These are phyloP conservation scores for Xanthostigma xanthostigma DNA, from an alignment of 2,888 invertebrate genomes.

Conservation along the genomic window DNA sequence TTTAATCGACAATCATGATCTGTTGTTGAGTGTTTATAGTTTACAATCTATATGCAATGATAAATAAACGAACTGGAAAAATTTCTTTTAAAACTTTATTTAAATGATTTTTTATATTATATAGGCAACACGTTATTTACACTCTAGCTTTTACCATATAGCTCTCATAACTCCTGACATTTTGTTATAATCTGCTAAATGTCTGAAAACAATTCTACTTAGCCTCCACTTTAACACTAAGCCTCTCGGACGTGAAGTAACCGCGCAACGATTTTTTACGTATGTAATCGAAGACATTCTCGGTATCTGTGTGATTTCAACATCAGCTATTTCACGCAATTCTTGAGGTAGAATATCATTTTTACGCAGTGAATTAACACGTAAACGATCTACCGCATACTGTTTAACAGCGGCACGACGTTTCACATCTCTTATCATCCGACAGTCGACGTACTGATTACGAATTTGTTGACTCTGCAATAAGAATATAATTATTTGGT, in stretches of 20 bases:
- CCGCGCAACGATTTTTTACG: slow-evolving; percentile 61
- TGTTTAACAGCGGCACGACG: slow-evolving; percentile 60
- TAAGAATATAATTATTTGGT: neutral
- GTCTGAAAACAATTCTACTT: slow-evolving; percentile 81
- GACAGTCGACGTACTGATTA: slow-evolving; percentile 65
- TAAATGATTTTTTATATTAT: neutral
- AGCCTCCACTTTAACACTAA: slow-evolving; percentile 68
- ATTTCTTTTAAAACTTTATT: neutral
- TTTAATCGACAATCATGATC: too few species aligned
- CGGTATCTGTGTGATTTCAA: slow-evolving; percentile 61
- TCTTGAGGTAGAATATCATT: slow-evolving; percentile 75
- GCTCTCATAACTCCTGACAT: slow-evolving; percentile 83
- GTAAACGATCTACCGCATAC: slow-evolving; percentile 58
- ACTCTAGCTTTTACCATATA: slow-evolving; percentile 53
- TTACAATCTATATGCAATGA: too few species aligned
- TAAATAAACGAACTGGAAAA: neutral
- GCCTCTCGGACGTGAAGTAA: slow-evolving; percentile 80
- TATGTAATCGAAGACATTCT: slow-evolving; percentile 51
- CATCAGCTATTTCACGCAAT: slow-evolving; percentile 59
- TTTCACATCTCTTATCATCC: slow-evolving; percentile 78
- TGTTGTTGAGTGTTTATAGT: too few species aligned
- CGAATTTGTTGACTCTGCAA: slow-evolving; percentile 54
- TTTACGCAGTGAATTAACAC: slow-evolving; percentile 69
- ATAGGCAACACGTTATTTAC: neutral
- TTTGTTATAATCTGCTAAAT: slow-evolving; percentile 87